phyloP scores from a whole-genome alignment of 2,797 vertebrate species.

The Spinibarbus caldwelli region DNA sequence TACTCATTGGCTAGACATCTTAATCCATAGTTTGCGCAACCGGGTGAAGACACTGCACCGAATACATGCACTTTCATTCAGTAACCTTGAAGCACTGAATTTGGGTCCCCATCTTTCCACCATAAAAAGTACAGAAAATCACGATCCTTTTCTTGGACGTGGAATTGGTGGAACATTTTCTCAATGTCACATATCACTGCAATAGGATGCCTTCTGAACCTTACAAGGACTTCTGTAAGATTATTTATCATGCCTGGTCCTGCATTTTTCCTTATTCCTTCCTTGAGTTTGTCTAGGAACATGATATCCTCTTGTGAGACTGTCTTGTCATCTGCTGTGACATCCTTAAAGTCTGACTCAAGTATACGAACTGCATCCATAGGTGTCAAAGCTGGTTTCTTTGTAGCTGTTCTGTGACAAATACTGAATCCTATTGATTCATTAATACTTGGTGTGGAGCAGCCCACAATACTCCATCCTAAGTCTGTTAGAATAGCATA shows the following conservation, averaged over 20 bases:
- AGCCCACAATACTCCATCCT: background rate
- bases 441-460: background rate
- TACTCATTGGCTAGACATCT: slow-evolving; percentile 32
- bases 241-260: background rate
- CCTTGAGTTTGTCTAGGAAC: background rate
- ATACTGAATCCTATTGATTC: background rate
- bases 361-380: background rate
- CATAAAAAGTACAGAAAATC: background rate
- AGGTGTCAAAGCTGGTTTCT: background rate
- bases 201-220: background rate
- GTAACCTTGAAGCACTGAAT: background rate
- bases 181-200: background rate
- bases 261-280: slow-evolving; percentile 7
- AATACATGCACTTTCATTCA: background rate
- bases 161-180: background rate
- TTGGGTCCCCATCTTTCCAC: background rate
- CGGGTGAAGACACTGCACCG: slow-evolving; percentile 24
- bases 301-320: background rate
- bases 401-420: background rate
- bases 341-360: background rate
- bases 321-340: background rate
- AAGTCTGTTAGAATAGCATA: background rate
- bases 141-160: background rate
- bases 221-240: background rate
- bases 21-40: slow-evolving; percentile 38